A percentile compares a stretch with the other conserved stretches of the same genome.
Evolutionary conservation across 2,113 vertebrate genomes (phyloP).

Genomic region (Apodemus speciosus): DNA sequence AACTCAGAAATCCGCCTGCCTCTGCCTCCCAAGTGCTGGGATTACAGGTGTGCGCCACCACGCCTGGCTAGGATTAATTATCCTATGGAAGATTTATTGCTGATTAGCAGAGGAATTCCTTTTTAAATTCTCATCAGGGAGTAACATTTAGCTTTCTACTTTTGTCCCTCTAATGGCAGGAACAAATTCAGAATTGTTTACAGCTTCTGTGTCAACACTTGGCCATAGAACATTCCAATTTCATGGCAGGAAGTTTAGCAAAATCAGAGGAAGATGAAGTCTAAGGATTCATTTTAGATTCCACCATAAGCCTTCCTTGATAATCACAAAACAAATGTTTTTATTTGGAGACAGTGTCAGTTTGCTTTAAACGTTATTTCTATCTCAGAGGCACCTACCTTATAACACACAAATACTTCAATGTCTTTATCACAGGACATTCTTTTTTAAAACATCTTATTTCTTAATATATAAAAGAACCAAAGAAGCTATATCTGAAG

Average conservation of each 20-base stretch:
- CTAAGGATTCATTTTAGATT: not conserved
- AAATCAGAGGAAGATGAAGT: not conserved
- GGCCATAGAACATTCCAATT: not conserved
- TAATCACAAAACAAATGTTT: not conserved
- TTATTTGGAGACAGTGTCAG: not conserved
- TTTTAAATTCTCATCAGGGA: not conserved
- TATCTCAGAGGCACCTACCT: not conserved
- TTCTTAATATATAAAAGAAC: not conserved
- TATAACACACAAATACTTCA: not conserved
- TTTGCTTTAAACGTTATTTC: not conserved
- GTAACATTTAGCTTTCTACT: too few relatives aligned
- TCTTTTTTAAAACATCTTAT: not conserved
- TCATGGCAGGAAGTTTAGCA: too few relatives aligned
- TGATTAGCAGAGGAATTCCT: not conserved
- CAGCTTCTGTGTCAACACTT: not conserved
- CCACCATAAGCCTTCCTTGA: too few relatives aligned
- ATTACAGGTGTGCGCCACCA: too few relatives aligned
- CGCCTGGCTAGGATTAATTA: too few relatives aligned
- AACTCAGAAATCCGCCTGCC: too few relatives aligned
- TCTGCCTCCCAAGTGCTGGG: too few relatives aligned
- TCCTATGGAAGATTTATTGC: not conserved
- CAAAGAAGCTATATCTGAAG: not conserved
- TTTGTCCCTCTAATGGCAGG: not conserved
- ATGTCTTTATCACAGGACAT: not conserved
- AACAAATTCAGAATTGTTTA: not conserved